These are phyloP conservation scores for Falcaria lacertinaria DNA, from an alignment of 2,888 invertebrate genomes.

Conservation along the genomic window DNA sequence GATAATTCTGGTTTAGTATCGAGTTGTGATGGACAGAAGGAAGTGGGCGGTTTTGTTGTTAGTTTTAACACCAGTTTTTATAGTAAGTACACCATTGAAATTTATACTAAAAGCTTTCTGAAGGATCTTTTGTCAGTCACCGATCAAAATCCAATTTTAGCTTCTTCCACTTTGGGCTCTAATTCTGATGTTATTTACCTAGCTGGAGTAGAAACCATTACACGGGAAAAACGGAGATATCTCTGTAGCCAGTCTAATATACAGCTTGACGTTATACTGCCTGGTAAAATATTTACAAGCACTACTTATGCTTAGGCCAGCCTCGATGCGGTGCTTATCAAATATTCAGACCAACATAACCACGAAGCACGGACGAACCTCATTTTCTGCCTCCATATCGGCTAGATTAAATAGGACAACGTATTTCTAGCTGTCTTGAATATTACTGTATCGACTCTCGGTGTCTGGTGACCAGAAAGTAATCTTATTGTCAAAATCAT, in stretches of 20 bases:
- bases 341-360: neutral
- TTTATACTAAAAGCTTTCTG: neutral
- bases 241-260: neutral
- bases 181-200: too few species aligned
- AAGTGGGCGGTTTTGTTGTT: constrained; percentile 28
- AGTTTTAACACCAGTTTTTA: constrained; percentile 25
- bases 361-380: neutral
- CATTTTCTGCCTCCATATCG: neutral
- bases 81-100: constrained; percentile 26
- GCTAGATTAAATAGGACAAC: neutral
- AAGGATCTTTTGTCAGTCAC: too few species aligned
- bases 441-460: too few species aligned
- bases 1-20: constrained; percentile 7
- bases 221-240: neutral
- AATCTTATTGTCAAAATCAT: too few species aligned
- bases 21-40: constrained; percentile 36
- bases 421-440: neutral
- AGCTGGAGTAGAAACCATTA: too few species aligned
- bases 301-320: neutral
- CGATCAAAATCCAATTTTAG: too few species aligned
- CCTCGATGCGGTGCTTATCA: neutral
- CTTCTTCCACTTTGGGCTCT: too few species aligned
- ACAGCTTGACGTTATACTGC: neutral
- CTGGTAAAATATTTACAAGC: neutral
- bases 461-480: too few species aligned